phyloP scores from a whole-genome alignment of 2,797 vertebrate genomes.

The Halcyon badia region DNA sequence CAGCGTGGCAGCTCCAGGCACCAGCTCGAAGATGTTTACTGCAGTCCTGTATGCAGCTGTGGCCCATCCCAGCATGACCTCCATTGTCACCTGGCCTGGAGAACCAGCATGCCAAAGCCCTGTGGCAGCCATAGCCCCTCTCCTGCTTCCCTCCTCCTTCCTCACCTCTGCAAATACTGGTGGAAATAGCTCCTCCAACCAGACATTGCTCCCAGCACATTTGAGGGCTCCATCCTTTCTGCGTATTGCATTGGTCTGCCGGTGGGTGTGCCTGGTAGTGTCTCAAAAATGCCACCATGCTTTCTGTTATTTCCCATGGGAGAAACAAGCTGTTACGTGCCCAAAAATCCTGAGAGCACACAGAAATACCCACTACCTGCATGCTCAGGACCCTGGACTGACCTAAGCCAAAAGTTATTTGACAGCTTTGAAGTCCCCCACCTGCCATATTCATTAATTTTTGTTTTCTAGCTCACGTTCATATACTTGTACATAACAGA shows the following conservation, averaged over 20 bases:
- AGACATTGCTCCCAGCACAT: rapidly evolving
- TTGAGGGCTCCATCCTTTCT: background rate
- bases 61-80: rapidly evolving
- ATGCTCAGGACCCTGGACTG: background rate
- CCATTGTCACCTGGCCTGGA: rapidly evolving
- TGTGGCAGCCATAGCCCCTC: rapidly evolving
- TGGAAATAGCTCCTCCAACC: background rate
- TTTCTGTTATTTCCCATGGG: background rate
- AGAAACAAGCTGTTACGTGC: background rate
- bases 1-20: background rate
- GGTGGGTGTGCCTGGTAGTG: rapidly evolving
- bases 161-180: background rate
- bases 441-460: background rate
- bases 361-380: background rate
- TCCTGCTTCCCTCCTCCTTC: background rate
- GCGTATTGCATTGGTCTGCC: rapidly evolving
- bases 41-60: background rate
- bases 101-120: background rate
- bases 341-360: background rate
- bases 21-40: rapidly evolving
- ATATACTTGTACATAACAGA: background rate
- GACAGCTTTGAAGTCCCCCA: background rate
- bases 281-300: background rate
- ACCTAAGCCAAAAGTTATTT: background rate
- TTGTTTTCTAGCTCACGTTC: background rate